Evolutionary conservation across 2,888 invertebrate species (phyloP), one percentile per base, ranked within the genome.

Genomic region (Drosophila macrospina): DNA sequence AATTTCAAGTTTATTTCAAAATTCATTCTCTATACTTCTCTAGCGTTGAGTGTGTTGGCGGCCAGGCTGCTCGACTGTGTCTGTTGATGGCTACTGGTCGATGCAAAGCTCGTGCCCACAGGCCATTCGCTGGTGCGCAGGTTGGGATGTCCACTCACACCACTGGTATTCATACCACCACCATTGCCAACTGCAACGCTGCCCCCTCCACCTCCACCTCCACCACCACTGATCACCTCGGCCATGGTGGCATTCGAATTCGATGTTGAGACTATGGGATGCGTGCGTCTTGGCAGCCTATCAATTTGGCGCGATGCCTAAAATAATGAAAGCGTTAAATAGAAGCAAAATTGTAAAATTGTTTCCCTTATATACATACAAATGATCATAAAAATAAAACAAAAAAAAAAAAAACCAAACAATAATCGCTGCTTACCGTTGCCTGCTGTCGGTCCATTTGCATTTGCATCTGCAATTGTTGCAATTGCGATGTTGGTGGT

Each of bases 381-480:
- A 56, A 41, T 30, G 34, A 26, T 37, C 20, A 57, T 45, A 37
- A 44, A 63, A 37, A 51, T 1, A 34, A 32, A 34, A 34, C 5
- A n/a, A 36, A 36, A 7, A 34, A 34, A 5, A n/a, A 36, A 36
- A 7, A 30, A 30, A 30, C 10, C 39, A 47, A 42, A 66, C 37
- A 48, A 44, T 4, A 36, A 51, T 37, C 54, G 28, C 42, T 73
- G 89, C 91, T 88, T 79, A 94, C 94, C 89, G 94, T 95, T 85
- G 96, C 97, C 94, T 98, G 96, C 93, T 98, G 96, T 88, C 97
- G 94, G 92, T 97, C 97, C 74, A 97, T 93, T 92, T 98, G 98
- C 91, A 97, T 93, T 93, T 98, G 98, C 97, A 98, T 98, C 93
- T 98, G 98, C 88, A 98, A 93, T 91, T 98, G 98, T 92, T 98